These are phyloP conservation scores for Rallus limicola DNA, from an alignment of 2,113 vertebrate species.

Conservation along the genomic window DNA sequence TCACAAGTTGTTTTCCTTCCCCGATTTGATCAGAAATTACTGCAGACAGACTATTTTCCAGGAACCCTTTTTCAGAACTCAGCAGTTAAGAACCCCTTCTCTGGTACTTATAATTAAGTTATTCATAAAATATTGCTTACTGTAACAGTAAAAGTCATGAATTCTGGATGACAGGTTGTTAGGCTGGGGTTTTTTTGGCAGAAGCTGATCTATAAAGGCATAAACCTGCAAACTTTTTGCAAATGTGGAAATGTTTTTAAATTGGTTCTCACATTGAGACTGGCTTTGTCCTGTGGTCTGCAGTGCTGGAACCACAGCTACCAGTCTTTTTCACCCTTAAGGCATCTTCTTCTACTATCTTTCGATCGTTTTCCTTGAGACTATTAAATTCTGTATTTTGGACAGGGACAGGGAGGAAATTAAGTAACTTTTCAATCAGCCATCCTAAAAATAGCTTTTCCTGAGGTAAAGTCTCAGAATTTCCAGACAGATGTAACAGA, in stretches of 20 bases:
- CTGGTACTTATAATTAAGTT: background rate
- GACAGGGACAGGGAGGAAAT: background rate
- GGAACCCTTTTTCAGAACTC: background rate
- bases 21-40: background rate
- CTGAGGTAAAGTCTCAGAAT: slow-evolving; percentile 5
- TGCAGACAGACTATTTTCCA: background rate
- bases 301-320: background rate
- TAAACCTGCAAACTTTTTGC: background rate
- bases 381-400: background rate
- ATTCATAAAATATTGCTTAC: slow-evolving; percentile 7
- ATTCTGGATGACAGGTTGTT: background rate
- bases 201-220: background rate
- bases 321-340: background rate
- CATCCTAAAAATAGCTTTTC: background rate
- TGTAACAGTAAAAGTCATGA: background rate
- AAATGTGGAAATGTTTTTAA: background rate
- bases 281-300: background rate
- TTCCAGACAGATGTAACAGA: background rate
- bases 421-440: background rate
- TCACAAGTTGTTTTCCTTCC: too few species aligned
- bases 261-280: background rate
- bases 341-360: background rate
- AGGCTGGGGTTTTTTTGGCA: background rate
- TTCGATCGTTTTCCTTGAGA: background rate
- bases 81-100: background rate